Evolutionary conservation across 2,797 vertebrate genomes (phyloP).

Genomic region (Melanitta fusca): DNA sequence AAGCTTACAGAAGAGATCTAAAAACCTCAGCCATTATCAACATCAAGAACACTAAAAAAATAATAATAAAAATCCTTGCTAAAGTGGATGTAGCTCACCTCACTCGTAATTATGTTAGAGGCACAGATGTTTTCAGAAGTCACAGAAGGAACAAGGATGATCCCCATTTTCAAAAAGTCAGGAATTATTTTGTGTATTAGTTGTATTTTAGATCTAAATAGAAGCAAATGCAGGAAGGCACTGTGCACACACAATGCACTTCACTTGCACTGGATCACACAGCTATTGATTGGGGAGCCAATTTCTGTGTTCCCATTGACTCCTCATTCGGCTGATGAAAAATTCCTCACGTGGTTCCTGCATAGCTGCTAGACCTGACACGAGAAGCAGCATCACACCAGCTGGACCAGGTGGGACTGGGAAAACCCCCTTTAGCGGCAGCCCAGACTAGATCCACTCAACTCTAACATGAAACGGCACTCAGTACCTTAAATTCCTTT

Average conservation of each 20-base stretch:
- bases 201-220: neutral
- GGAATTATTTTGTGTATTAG: neutral
- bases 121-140: neutral
- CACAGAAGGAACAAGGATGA: neutral
- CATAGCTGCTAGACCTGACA: neutral
- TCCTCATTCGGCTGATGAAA: neutral
- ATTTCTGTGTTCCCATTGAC: neutral
- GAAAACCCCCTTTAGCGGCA: neutral
- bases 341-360: neutral
- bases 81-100: neutral
- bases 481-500: neutral
- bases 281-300: neutral
- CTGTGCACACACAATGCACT: neutral
- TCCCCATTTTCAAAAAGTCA: neutral
- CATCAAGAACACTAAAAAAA: neutral
- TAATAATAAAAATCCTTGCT: neutral
- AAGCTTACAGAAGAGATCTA: neutral
- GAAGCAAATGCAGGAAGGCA: neutral
- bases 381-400: neutral
- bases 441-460: neutral
- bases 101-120: neutral
- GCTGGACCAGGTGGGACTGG: neutral
- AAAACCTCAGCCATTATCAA: neutral
- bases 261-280: fast-evolving
- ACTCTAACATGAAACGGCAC: neutral